Evolutionary conservation across 2,888 invertebrate species (phyloP).

Genomic region (Tipula unca): DNA sequence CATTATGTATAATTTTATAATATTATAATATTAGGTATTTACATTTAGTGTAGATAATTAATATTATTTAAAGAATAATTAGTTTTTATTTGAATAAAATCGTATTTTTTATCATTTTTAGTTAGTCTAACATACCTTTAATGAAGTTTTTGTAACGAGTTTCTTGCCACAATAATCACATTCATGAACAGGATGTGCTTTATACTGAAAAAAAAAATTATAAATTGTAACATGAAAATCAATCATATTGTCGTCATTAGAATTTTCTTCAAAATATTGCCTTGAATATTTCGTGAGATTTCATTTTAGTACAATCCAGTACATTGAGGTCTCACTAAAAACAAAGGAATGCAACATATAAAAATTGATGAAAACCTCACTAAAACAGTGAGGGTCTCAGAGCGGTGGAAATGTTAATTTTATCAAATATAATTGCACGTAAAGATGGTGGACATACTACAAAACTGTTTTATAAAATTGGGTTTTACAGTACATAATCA

Average conservation of each 20-base stretch:
- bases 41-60: background rate
- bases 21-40: background rate
- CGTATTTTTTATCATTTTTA: background rate
- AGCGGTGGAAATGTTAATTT: too few species aligned
- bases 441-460: too few species aligned
- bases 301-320: background rate
- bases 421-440: too few species aligned
- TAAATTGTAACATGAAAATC: background rate
- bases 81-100: background rate
- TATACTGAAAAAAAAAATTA: background rate
- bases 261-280: background rate
- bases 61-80: conserved; percentile 9
- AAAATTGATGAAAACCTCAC: too few species aligned
- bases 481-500: too few species aligned
- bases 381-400: too few species aligned
- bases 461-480: too few species aligned
- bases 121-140: background rate
- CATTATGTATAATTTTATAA: background rate
- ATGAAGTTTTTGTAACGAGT: conserved; percentile 14
- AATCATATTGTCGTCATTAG: too few species aligned
- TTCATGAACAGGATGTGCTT: conserved; percentile 14
- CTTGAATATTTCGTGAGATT: too few species aligned
- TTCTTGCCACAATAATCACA: conserved; percentile 18
- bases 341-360: too few species aligned
- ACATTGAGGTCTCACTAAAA: too few species aligned